Conservation (phyloP, 1,140 invertebrate species). For the Drosophila navojoa region DNA sequence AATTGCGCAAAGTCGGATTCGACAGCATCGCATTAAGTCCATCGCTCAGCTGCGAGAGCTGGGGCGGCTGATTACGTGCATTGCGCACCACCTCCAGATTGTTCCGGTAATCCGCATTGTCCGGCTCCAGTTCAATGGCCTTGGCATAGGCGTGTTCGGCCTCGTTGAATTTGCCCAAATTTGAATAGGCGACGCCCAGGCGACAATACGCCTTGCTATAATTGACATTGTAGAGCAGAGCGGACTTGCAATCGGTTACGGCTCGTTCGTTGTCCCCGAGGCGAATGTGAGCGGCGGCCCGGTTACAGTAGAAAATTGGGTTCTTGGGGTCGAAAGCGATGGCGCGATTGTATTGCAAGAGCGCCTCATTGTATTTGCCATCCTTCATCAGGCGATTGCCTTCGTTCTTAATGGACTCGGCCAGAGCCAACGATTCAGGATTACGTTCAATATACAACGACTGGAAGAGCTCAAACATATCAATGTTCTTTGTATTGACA, state of each 20-base stretch:
- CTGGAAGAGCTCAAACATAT: slow-evolving; percentile 85
- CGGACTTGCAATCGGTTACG: slow-evolving; percentile 94
- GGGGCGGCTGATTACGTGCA: slow-evolving; percentile 84
- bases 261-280: slow-evolving; percentile 91
- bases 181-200: slow-evolving; percentile 95
- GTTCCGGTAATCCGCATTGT: slow-evolving; percentile 95
- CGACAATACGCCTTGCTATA: slow-evolving; percentile 98
- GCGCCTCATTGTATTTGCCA: slow-evolving; percentile 91
- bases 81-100: slow-evolving; percentile 93
- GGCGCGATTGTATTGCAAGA: slow-evolving; percentile 92
- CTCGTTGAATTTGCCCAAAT: slow-evolving; percentile 91
- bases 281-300: slow-evolving; percentile 95
- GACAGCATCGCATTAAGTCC: slow-evolving; percentile 68
- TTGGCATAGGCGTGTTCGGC: slow-evolving; percentile 94
- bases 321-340: slow-evolving; percentile 93
- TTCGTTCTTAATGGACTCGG: slow-evolving; percentile 91
- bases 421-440: slow-evolving; percentile 86
- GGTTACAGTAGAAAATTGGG: slow-evolving; percentile 97
- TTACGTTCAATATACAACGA: slow-evolving; percentile 79
- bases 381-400: slow-evolving; percentile 95
- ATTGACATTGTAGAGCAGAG: slow-evolving; percentile 93
- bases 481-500: slow-evolving; percentile 79
- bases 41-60: slow-evolving; percentile 62
- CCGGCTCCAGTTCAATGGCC: slow-evolving; percentile 95
- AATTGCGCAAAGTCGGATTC: slow-evolving; percentile 71